Conservation (phyloP, 2,797 vertebrate genomes). For the Halcyon chelicuti region DNA sequence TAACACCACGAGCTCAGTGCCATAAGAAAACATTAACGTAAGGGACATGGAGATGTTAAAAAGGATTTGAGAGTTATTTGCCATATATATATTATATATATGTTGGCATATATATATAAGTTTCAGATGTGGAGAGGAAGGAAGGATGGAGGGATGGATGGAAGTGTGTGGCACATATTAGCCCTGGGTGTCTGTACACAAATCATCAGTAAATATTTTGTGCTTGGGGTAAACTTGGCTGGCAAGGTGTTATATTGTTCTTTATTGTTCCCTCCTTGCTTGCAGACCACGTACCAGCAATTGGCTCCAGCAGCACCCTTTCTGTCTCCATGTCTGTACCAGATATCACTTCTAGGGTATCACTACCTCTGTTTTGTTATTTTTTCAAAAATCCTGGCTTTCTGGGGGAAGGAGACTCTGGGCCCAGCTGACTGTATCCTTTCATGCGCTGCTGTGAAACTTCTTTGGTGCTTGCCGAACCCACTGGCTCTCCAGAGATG, state of each 20-base stretch:
- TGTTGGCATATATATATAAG: too few relatives aligned
- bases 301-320: not conserved
- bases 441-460: not conserved
- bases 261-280: not conserved
- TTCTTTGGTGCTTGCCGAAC: not conserved
- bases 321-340: not conserved
- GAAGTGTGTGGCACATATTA: not conserved
- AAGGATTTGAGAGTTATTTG: not conserved
- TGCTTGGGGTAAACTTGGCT: not conserved
- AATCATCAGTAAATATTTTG: not conserved
- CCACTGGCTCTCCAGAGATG: not conserved
- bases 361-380: not conserved
- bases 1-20: not conserved
- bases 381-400: not conserved
- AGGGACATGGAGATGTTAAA: not conserved
- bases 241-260: not conserved
- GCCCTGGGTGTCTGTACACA: not conserved
- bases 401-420: not conserved
- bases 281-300: rapidly evolving
- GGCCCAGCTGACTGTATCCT: not conserved
- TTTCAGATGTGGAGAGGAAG: not conserved
- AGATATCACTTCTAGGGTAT: not conserved
- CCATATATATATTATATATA: too few relatives aligned
- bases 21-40: not conserved
- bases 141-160: not conserved